Conservation (phyloP, 2,888 invertebrate species). For the Gasteruption jaculator region DNA sequence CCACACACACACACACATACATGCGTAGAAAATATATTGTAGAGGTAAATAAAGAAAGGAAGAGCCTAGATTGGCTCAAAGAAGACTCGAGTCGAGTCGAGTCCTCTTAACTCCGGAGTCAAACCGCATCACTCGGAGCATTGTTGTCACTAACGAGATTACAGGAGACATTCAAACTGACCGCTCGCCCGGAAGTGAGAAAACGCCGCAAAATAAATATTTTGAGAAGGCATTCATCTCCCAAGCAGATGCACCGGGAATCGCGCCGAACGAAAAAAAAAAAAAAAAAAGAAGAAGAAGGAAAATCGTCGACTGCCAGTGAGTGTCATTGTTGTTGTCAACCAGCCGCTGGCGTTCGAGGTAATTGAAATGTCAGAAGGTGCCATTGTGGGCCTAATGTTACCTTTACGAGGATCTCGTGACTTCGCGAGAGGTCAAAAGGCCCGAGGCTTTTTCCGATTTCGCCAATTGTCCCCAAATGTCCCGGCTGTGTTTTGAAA, state of each 20-base stretch:
- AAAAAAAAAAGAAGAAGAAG: conserved; percentile 7
- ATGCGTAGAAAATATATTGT: no score
- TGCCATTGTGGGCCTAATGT: no score
- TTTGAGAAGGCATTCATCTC: conserved; percentile 41
- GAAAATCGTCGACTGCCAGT: conserved; percentile 5
- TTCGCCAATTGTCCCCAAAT: no score
- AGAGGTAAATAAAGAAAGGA: conserved; percentile 10
- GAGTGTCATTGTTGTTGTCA: no score
- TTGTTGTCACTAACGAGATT: conserved; percentile 42
- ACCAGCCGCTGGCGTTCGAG: no score
- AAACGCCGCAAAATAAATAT: conserved; percentile 43
- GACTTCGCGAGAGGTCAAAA: no score
- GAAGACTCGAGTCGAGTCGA: conserved; percentile 10
- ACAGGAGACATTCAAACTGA: conserved; percentile 33
- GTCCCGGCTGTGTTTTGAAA: no score
- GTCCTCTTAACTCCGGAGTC: conserved; percentile 37
- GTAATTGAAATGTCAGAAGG: no score
- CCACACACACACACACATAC: no score
- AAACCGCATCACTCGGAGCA: conserved; percentile 28
- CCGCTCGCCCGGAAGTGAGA: conserved; percentile 26
- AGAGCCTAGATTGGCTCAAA: no score
- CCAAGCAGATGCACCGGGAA: conserved; percentile 15
- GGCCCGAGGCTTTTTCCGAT: no score
- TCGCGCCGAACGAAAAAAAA: conserved; percentile 2
- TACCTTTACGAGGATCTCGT: no score